Evolutionary conservation across 2,888 invertebrate species (phyloP).

Genomic region (Chromoteleia sp.): DNA sequence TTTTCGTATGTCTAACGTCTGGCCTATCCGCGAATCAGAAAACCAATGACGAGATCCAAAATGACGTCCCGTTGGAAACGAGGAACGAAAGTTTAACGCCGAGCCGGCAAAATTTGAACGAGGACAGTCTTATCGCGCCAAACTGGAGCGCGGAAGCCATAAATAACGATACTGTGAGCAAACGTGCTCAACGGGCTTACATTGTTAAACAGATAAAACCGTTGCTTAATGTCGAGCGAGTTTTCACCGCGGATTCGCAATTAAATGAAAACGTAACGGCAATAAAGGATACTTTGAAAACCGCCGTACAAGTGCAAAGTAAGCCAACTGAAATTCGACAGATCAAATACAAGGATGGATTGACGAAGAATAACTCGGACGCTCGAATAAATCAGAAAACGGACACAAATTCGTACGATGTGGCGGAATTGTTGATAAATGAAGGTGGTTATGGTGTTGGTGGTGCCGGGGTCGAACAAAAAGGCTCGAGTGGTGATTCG

Average conservation of each 20-base stretch:
- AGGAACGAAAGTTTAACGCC: slow-evolving; percentile 2
- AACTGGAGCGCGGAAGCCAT: background rate
- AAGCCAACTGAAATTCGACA: slow-evolving; percentile 22
- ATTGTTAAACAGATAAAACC: slow-evolving; percentile 58
- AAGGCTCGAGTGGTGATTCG: slow-evolving; percentile 10
- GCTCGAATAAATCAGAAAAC: slow-evolving; percentile 5
- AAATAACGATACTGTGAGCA: slow-evolving; percentile 28
- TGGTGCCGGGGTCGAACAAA: slow-evolving; percentile 8
- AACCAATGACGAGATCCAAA: slow-evolving; percentile 38
- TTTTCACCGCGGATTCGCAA: background rate
- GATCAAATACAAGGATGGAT: slow-evolving; percentile 59
- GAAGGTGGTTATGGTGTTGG: too few relatives aligned
- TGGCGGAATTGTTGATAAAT: slow-evolving; percentile 21
- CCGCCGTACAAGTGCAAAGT: slow-evolving; percentile 16
- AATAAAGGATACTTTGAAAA: slow-evolving; percentile 22
- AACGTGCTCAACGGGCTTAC: slow-evolving; percentile 41
- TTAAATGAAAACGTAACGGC: slow-evolving; percentile 17
- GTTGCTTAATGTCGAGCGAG: slow-evolving; percentile 9
- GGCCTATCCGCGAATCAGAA: slow-evolving; percentile 3
- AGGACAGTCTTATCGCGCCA: slow-evolving; percentile 14
- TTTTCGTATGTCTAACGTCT: slow-evolving; percentile 34
- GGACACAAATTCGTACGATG: background rate
- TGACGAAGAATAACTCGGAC: slow-evolving; percentile 49
- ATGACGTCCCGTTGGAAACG: slow-evolving; percentile 42
- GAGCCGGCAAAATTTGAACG: background rate